A percentile compares a stretch with the other conserved stretches of the same genome.
These are phyloP conservation scores for Metacarcinus magister DNA, from an alignment of 2,888 invertebrate species.

Conservation along the genomic window DNA sequence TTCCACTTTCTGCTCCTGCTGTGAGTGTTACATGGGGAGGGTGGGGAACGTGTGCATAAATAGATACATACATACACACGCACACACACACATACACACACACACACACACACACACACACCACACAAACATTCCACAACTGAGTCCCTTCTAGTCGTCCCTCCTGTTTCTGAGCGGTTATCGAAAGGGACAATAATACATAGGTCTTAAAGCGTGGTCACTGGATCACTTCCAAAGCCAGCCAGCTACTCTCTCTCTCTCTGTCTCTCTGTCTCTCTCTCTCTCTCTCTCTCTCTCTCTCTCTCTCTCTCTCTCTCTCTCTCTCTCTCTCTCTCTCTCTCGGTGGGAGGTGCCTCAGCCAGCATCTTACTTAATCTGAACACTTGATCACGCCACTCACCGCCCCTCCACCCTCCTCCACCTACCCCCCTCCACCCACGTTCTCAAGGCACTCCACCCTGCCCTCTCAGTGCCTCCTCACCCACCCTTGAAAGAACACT, in stretches of 20 bases:
- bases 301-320: constrained; percentile 12
- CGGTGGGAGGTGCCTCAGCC: not conserved
- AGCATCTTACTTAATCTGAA: not conserved
- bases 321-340: constrained; percentile 20
- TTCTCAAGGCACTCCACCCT: not conserved
- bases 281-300: constrained; percentile 2
- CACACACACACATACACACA: not conserved
- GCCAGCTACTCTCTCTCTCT: not conserved
- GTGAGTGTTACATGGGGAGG: not conserved
- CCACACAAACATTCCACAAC: not conserved
- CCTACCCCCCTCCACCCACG: not conserved
- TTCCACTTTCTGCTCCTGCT: not conserved
- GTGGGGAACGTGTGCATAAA: too few relatives aligned
- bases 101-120: not conserved
- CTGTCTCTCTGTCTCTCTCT: not conserved
- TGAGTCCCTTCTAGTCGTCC: not conserved
- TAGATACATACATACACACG: not conserved
- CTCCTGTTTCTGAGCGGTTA: not conserved
- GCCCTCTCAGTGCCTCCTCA: constrained; percentile 16
- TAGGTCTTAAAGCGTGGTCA: not conserved
- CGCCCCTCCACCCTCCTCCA: not conserved
- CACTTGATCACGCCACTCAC: constrained; percentile 20
- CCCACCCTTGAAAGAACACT: not conserved
- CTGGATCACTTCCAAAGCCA: not conserved
- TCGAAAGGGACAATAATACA: not conserved